phyloP scores from a whole-genome alignment of 30 jellyfish, hydroid and myxozoan genomes.

The Rhopilema esculentum region DNA sequence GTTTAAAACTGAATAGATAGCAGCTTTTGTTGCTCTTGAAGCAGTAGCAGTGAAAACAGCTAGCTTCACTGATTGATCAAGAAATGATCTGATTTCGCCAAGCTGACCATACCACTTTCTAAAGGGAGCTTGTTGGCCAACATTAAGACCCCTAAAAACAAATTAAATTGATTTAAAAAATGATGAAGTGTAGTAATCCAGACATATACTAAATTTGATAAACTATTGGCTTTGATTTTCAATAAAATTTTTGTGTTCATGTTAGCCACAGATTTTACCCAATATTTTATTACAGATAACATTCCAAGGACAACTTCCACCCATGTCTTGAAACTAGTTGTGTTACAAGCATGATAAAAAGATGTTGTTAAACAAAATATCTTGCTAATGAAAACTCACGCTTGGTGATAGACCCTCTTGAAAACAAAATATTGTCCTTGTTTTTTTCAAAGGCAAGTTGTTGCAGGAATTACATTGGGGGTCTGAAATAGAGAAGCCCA shows the following conservation, averaged over 20 bases:
- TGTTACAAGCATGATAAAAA: neutral
- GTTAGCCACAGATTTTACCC: neutral
- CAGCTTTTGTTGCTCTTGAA: conserved; percentile 20
- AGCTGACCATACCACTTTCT: conserved; percentile 29
- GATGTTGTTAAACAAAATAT: conserved; percentile 1
- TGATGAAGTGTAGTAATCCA: neutral
- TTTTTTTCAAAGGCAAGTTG: neutral
- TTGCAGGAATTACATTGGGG: neutral
- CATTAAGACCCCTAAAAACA: neutral
- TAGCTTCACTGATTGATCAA: conserved; percentile 13
- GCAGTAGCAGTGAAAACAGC: conserved; percentile 52
- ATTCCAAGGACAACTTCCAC: neutral
- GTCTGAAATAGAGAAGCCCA: neutral
- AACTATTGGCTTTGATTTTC: neutral
- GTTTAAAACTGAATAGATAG: conserved; percentile 9
- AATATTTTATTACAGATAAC: neutral
- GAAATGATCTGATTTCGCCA: conserved; percentile 32
- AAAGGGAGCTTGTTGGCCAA: conserved; percentile 19
- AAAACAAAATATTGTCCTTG: neutral
- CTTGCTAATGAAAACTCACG: neutral
- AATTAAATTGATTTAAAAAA: neutral
- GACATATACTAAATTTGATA: neutral
- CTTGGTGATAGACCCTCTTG: neutral
- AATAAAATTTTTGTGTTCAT: neutral
- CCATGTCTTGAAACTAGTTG: neutral